These are phyloP conservation scores for Carterocephalus palaemon DNA, from an alignment of 2,888 invertebrate genomes.

Conservation along the genomic window DNA sequence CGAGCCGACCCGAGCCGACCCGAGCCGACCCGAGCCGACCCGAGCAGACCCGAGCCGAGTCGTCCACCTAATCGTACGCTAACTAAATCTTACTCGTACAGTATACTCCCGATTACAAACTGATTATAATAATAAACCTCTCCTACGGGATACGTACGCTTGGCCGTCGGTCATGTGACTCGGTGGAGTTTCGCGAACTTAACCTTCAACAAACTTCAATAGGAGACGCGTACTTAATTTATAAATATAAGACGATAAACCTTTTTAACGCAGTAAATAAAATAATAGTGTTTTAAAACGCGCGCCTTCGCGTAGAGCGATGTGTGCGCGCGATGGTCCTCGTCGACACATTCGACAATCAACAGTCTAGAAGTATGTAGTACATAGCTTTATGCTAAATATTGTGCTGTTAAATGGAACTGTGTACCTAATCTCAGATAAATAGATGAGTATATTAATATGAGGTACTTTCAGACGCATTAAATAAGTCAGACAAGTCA, in stretches of 20 bases:
- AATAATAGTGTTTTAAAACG: slow-evolving; percentile 72
- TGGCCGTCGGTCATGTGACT: slow-evolving; percentile 42
- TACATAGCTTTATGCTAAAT: too few species aligned
- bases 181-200: slow-evolving; percentile 49
- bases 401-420: slow-evolving; percentile 30
- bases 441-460: too few species aligned
- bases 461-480: slow-evolving; percentile 45
- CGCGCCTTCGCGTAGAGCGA: slow-evolving; percentile 69
- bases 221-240: slow-evolving; percentile 42
- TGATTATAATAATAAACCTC: slow-evolving; percentile 48
- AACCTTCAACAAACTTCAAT: slow-evolving; percentile 51
- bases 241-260: slow-evolving; percentile 48
- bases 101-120: slow-evolving; percentile 55
- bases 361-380: too few species aligned
- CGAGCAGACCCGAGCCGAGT: too few species aligned
- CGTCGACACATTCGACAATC: too few species aligned
- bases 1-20: too few species aligned
- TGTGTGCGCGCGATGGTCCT: slow-evolving; percentile 41
- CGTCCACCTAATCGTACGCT: slow-evolving; percentile 66
- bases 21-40: too few species aligned
- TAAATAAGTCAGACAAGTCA: slow-evolving; percentile 43
- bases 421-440: slow-evolving; percentile 33
- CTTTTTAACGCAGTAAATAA: slow-evolving; percentile 62
- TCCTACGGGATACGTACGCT: slow-evolving; percentile 34
- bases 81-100: slow-evolving; percentile 43